Conservation (phyloP, 2,797 vertebrate genomes). For the Chelidonichthys spinosus region DNA sequence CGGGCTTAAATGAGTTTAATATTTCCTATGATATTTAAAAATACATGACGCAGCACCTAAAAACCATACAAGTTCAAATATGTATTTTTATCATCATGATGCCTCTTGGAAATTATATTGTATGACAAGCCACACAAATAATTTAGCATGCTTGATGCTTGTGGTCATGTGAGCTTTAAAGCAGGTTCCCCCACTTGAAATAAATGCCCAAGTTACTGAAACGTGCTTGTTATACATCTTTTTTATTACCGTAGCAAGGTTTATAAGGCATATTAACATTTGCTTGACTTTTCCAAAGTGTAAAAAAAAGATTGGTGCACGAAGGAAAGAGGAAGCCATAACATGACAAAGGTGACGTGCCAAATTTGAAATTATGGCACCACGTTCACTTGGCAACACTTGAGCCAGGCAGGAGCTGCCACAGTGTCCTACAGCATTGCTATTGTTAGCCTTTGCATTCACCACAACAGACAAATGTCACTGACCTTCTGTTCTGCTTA, state of each 20-base stretch:
- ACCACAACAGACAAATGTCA: constrained; percentile 36
- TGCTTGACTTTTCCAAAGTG: not conserved
- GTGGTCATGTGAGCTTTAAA: not conserved
- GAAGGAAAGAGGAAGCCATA: not conserved
- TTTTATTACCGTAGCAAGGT: not conserved
- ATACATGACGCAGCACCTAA: not conserved
- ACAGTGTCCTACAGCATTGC: constrained; percentile 20
- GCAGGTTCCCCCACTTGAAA: not conserved
- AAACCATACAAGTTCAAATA: not conserved
- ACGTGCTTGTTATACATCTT: not conserved
- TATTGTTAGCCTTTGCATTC: constrained; percentile 51
- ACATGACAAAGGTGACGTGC: constrained; percentile 9
- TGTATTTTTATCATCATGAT: no score
- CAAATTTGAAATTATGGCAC: constrained; percentile 32
- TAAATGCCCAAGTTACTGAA: not conserved
- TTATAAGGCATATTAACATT: not conserved
- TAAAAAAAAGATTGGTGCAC: not conserved
- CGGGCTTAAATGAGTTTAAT: not conserved
- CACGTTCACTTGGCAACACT: constrained; percentile 35
- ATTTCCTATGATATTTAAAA: not conserved
- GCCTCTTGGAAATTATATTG: no score
- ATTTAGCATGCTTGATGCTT: not conserved
- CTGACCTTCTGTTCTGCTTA: constrained; percentile 38
- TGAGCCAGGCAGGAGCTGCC: constrained; percentile 30
- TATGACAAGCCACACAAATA: not conserved